Evolutionary conservation across 2,888 invertebrate genomes (phyloP).

Genomic region (Volucella bombylans): DNA sequence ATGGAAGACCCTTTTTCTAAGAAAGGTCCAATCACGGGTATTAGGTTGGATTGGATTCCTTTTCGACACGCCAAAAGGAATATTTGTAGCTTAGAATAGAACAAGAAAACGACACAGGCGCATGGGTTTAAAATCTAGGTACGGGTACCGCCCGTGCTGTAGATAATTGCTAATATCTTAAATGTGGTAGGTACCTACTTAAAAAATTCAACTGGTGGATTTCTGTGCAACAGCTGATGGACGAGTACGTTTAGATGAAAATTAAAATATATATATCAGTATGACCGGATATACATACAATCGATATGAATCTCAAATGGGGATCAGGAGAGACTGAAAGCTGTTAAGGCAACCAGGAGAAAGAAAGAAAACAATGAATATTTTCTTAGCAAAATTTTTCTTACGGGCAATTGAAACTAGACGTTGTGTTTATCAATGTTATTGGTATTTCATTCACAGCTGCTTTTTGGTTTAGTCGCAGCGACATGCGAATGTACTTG

Average conservation of each 20-base stretch:
- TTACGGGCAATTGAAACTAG: too few relatives aligned
- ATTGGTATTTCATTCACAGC: too few relatives aligned
- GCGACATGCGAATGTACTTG: too few relatives aligned
- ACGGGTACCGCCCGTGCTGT: conserved; percentile 31
- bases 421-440: too few relatives aligned
- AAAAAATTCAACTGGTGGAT: not conserved
- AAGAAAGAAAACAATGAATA: too few relatives aligned
- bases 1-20: conserved; percentile 44
- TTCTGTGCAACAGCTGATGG: not conserved
- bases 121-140: not conserved
- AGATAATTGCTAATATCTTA: conserved; percentile 45
- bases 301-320: too few relatives aligned
- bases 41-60: conserved; percentile 47
- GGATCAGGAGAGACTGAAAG: too few relatives aligned
- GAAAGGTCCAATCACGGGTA: conserved; percentile 50
- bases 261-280: too few relatives aligned
- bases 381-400: too few relatives aligned
- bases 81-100: not conserved
- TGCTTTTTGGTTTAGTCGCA: too few relatives aligned
- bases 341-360: too few relatives aligned
- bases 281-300: too few relatives aligned
- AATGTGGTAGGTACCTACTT: not conserved
- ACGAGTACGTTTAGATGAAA: not conserved
- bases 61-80: conserved; percentile 42
- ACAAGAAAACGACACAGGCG: not conserved